Conservation (phyloP, 2,888 invertebrate genomes). For the Ctena decussata region DNA sequence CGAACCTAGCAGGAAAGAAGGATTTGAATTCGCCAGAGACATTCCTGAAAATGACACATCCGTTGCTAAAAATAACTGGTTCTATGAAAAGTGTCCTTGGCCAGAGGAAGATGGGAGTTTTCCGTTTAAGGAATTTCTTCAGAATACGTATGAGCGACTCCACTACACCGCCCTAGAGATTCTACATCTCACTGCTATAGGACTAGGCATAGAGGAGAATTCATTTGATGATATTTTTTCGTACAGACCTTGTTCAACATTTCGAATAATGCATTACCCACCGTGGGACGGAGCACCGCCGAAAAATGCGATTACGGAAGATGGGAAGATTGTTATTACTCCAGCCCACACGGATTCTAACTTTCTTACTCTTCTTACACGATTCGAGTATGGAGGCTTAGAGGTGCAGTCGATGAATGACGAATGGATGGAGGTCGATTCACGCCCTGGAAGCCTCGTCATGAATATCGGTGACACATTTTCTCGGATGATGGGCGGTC, state of each 20-base stretch:
- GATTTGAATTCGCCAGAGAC: constrained; percentile 69
- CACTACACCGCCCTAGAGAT: constrained; percentile 69
- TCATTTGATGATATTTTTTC: constrained; percentile 71
- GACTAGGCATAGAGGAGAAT: constrained; percentile 66
- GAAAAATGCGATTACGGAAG: constrained; percentile 57
- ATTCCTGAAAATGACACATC: constrained; percentile 55
- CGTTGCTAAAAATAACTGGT: constrained; percentile 61
- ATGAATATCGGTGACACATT: constrained; percentile 77
- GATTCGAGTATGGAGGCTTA: constrained; percentile 69
- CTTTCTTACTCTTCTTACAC: constrained; percentile 67
- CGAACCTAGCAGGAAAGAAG: constrained; percentile 72
- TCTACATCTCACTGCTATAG: constrained; percentile 68
- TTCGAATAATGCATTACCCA: constrained; percentile 74
- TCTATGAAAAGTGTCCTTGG: constrained; percentile 66
- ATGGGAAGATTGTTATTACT: constrained; percentile 66
- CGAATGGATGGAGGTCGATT: constrained; percentile 68
- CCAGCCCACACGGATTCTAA: constrained; percentile 75
- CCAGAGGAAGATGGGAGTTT: constrained; percentile 68
- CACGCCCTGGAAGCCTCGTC: constrained; percentile 70
- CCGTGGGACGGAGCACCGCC: constrained; percentile 63
- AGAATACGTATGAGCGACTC: constrained; percentile 57
- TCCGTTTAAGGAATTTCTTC: constrained; percentile 60
- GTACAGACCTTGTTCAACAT: constrained; percentile 70
- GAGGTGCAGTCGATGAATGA: constrained; percentile 59
- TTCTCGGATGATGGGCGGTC: constrained; percentile 70